Conservation (phyloP, 64 coral and sea anemone genomes). For the Astreopora myriophthalma region DNA sequence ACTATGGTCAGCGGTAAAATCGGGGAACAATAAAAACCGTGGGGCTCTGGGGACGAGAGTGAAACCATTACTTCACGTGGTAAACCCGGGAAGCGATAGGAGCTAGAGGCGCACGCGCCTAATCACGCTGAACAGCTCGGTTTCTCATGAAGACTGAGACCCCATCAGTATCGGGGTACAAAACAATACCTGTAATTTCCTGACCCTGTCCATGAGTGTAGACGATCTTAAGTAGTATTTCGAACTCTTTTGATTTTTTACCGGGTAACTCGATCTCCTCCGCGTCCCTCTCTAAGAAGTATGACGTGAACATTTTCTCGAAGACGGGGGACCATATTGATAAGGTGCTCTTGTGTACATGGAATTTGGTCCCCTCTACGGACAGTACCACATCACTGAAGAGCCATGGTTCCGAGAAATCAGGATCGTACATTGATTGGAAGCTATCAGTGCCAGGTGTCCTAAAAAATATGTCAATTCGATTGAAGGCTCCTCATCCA, state of each 20-base stretch:
- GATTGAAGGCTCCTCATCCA: neutral
- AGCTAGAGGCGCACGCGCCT: too few relatives aligned
- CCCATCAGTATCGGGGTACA: neutral
- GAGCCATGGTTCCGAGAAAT: slow-evolving; percentile 70
- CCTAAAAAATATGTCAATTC: neutral
- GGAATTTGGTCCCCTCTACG: slow-evolving; percentile 51
- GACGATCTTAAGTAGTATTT: slow-evolving; percentile 42
- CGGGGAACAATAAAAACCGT: too few relatives aligned
- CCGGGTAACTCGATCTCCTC: slow-evolving; percentile 60
- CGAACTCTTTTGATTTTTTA: slow-evolving; percentile 43
- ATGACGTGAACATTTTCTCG: slow-evolving; percentile 74
- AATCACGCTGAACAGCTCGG: too few relatives aligned
- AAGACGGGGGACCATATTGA: slow-evolving; percentile 78
- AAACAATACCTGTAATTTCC: slow-evolving; percentile 1
- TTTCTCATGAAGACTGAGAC: too few relatives aligned
- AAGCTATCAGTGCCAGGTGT: neutral
- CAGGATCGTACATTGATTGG: neutral
- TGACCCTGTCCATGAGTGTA: slow-evolving; percentile 16
- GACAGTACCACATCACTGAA: slow-evolving; percentile 70
- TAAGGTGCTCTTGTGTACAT: slow-evolving; percentile 64
- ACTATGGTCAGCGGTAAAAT: too few relatives aligned
- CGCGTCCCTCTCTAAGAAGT: slow-evolving; percentile 45
- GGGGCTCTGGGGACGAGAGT: too few relatives aligned
- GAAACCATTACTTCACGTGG: too few relatives aligned
- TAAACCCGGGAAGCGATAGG: too few relatives aligned